Evolutionary conservation across 2,888 invertebrate genomes (phyloP), one percentile per base, ranked within the genome.

Genomic region (Leptura quadrifasciata): DNA sequence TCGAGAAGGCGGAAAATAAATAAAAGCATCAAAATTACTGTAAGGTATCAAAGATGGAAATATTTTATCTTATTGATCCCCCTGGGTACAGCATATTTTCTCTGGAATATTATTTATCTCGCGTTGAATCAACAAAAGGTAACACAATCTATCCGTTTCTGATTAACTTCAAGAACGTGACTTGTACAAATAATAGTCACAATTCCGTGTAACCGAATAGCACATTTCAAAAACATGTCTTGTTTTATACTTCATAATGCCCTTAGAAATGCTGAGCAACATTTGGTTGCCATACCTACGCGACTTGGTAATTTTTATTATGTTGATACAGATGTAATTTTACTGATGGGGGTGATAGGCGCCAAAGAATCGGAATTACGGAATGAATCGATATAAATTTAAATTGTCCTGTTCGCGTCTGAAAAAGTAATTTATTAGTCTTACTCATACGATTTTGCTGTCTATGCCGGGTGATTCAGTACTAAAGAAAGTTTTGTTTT

Each of bases 161-260:
- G 79, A 80, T 79, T 76, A 79, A 77, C 79, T 74, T 47, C 52
- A 70, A 75, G 72, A 75, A 80, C 80, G 80, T 80, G 80, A 79
- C 80, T 78, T 58, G 74, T 75, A 79, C 77, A 77, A 77, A 65
- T 55, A 79, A 76, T 61, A 64, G 60, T 67, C 21, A 58, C 65
- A 57, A 47, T 47, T n/a, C 60, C 27, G 12, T 58, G 58, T 58
- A 39, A 58, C 52, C 63, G n/a, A 63, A 52, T 63, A 31, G 39
- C 21, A 39, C 20, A 69, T 58, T 58, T 57, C 20, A 65, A 47
- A 75, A 74, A 74, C 63, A 61, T 69, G 64, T 61, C 63, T 70
- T 69, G 74, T 61, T 74, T 35, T 35, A 24, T 21, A 20, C 31
- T 74, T 61, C 15, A 63, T 55, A 58, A 65, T 52, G 70, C 47